These are phyloP conservation scores for Episyrphus balteatus DNA, from an alignment of 1,140 invertebrate species.

Conservation along the genomic window DNA sequence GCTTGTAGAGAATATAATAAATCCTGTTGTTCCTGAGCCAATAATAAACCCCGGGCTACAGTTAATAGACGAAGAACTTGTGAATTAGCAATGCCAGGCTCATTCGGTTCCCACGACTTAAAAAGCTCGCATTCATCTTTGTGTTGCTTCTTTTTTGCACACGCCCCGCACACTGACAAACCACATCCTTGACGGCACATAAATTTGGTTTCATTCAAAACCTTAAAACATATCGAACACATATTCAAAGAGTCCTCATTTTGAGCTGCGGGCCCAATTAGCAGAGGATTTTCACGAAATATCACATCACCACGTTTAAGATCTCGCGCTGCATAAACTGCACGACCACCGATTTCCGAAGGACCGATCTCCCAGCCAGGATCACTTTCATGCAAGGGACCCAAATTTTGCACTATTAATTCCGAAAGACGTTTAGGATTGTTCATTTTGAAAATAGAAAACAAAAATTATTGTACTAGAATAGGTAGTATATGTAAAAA, in stretches of 20 bases:
- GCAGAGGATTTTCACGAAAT: conserved; percentile 52
- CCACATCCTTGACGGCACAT: conserved; percentile 39
- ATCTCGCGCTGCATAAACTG: conserved; percentile 51
- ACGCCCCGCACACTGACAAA: conserved; percentile 39
- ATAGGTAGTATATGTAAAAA: no score
- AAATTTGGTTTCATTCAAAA: conserved; percentile 36
- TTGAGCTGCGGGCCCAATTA: conserved; percentile 46
- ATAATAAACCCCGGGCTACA: conserved; percentile 45
- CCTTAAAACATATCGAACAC: conserved; percentile 26
- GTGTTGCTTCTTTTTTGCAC: conserved; percentile 46
- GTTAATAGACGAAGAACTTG: conserved; percentile 43
- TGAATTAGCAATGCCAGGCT: conserved; percentile 42
- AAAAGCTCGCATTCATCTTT: conserved; percentile 48
- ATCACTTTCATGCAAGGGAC: conserved; percentile 33
- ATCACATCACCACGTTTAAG: conserved; percentile 54
- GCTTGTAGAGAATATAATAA: conserved; percentile 46
- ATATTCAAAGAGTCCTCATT: conserved; percentile 28
- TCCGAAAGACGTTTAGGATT: conserved; percentile 33
- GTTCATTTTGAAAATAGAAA: conserved; percentile 17
- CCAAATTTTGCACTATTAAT: conserved; percentile 27
- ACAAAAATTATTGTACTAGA: no score
- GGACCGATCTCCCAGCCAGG: conserved; percentile 31
- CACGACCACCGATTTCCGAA: conserved; percentile 39
- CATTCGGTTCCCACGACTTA: conserved; percentile 40
- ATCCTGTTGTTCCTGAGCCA: conserved; percentile 43